phyloP scores from a whole-genome alignment of 2,797 vertebrate genomes.

The Danionella dracula region DNA sequence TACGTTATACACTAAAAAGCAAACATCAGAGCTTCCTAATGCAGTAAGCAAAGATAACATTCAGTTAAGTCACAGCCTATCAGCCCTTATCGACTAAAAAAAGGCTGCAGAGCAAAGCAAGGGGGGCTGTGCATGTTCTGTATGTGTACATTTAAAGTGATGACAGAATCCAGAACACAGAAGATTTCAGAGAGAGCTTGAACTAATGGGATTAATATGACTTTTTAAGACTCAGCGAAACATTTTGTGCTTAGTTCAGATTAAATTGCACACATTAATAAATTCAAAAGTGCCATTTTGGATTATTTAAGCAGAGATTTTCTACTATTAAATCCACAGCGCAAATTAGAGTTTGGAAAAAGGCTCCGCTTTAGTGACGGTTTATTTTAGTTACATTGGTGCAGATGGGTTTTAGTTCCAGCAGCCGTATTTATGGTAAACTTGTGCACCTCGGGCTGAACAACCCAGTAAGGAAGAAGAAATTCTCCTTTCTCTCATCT shows the following conservation, averaged over 20 bases:
- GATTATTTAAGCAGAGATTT: constrained; percentile 3
- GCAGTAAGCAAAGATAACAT: background rate
- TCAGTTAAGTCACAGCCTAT: background rate
- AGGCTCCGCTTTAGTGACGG: background rate
- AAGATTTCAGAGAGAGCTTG: background rate
- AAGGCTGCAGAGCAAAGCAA: background rate
- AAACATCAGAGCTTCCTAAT: background rate
- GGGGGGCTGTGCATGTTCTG: background rate
- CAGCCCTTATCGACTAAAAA: background rate
- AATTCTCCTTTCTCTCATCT: background rate
- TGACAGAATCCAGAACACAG: constrained; percentile 32
- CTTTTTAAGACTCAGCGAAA: constrained; percentile 6
- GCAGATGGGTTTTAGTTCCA: background rate
- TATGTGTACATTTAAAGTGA: background rate
- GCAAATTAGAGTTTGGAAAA: background rate
- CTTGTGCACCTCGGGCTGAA: background rate
- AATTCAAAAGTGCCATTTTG: background rate
- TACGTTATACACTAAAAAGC: too few relatives aligned
- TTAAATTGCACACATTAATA: background rate
- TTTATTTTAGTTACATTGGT: constrained; percentile 1
- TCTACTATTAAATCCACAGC: background rate
- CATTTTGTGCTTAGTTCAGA: constrained; percentile 24
- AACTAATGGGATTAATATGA: background rate
- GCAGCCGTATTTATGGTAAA: constrained; percentile 12
- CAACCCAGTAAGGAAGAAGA: background rate